Conservation (phyloP, 2,888 invertebrate genomes). For the Saturnia pavonia region DNA sequence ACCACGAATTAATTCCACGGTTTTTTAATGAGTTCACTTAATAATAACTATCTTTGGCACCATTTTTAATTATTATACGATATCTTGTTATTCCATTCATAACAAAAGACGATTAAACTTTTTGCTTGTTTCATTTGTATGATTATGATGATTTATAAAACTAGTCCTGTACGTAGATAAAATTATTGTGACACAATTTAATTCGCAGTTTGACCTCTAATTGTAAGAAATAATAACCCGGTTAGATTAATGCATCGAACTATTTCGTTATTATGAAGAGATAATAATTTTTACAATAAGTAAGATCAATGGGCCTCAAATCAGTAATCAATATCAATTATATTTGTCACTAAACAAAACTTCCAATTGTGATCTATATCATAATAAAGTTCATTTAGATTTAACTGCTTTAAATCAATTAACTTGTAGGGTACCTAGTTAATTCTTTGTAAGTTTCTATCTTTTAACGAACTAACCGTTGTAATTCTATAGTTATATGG, state of each 20-base stretch:
- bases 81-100: not conserved
- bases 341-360: too few species aligned
- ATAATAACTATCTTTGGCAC: constrained; percentile 34
- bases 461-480: not conserved
- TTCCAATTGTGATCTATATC: not conserved
- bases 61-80: constrained; percentile 24
- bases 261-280: not conserved
- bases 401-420: not conserved
- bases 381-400: not conserved
- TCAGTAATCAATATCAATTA: not conserved
- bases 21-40: constrained; percentile 28
- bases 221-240: not conserved
- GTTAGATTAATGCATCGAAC: not conserved
- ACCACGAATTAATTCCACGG: constrained; percentile 36
- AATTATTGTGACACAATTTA: not conserved
- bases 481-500: constrained; percentile 30
- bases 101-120: not conserved
- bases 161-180: too few species aligned
- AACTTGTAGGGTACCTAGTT: not conserved
- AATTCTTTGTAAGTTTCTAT: not conserved
- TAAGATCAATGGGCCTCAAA: not conserved
- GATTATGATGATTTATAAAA: not conserved
- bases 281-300: not conserved
- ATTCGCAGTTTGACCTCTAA: not conserved
- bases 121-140: not conserved